These are phyloP conservation scores for Drosophila mimetica DNA, from an alignment of 2,888 invertebrate species.

Conservation along the genomic window DNA sequence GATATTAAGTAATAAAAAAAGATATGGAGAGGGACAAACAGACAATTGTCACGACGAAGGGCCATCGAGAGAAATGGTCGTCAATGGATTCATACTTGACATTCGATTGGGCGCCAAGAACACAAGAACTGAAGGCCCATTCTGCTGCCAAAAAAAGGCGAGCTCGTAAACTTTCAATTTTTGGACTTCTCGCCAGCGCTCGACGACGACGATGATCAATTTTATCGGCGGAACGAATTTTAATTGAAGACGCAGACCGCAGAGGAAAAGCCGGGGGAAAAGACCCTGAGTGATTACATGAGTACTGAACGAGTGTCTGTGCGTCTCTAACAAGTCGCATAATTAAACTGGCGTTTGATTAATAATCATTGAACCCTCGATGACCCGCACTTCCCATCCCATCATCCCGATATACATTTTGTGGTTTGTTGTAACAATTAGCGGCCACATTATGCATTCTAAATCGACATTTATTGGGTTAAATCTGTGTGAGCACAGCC, in stretches of 20 bases:
- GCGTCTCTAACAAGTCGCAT: constrained; percentile 52
- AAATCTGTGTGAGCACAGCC: constrained; percentile 63
- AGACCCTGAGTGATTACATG: constrained; percentile 52
- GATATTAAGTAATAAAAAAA: constrained; percentile 57
- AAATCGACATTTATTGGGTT: constrained; percentile 66
- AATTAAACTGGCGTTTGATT: constrained; percentile 75
- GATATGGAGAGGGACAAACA: neutral
- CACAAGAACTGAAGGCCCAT: constrained; percentile 4
- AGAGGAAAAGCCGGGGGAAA: constrained; percentile 7
- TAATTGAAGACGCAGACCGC: constrained; percentile 77
- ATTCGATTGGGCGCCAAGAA: constrained; percentile 69
- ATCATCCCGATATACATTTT: constrained; percentile 11
- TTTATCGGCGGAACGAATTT: constrained; percentile 73
- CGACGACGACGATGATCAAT: constrained; percentile 55
- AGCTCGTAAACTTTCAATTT: constrained; percentile 57
- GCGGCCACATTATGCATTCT: constrained; percentile 56
- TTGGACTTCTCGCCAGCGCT: constrained; percentile 7
- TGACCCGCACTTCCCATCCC: constrained; percentile 59
- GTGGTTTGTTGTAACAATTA: constrained; percentile 73
- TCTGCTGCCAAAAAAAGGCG: constrained; percentile 55
- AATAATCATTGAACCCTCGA: constrained; percentile 74
- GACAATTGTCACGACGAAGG: constrained; percentile 37
- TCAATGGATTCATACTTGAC: constrained; percentile 81
- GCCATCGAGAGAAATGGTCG: constrained; percentile 64
- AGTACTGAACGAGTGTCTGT: constrained; percentile 16